Conservation (phyloP, 2,113 vertebrate species). For the Colius striatus region DNA sequence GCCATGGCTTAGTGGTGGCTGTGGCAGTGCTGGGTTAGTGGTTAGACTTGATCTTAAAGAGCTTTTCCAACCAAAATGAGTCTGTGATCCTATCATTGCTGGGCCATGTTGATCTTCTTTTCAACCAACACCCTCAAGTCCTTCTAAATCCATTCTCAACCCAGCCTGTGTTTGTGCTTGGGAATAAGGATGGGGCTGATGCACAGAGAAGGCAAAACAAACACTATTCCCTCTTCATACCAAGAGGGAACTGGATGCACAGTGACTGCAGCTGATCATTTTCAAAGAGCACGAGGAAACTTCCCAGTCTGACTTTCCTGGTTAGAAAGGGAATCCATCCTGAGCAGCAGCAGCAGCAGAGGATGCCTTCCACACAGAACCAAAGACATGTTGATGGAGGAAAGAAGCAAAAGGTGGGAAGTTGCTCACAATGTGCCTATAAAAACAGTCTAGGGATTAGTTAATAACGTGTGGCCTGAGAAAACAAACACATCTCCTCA, state of each 20-base stretch:
- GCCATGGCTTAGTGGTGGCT: no score
- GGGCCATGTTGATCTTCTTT: no score
- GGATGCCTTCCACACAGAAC: neutral
- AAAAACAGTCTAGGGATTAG: conserved; percentile 50
- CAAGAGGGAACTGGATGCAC: neutral
- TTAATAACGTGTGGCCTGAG: conserved; percentile 58
- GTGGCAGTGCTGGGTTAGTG: no score
- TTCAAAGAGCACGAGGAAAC: neutral
- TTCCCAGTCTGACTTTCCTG: neutral
- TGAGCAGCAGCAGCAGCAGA: neutral
- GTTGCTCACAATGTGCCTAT: neutral
- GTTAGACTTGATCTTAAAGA: no score
- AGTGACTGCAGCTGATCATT: neutral
- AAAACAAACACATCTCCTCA: conserved; percentile 50
- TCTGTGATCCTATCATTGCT: no score
- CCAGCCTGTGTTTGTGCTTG: neutral
- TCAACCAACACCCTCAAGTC: no score
- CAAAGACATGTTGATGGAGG: neutral
- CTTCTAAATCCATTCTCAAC: no score
- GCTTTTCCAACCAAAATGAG: no score
- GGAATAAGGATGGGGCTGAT: neutral
- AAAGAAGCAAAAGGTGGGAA: neutral
- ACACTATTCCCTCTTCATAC: neutral
- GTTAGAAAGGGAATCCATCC: neutral
- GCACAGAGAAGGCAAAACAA: accelerated